Evolutionary conservation across 2,797 vertebrate species (phyloP).

Genomic region (Coluber constrictor): DNA sequence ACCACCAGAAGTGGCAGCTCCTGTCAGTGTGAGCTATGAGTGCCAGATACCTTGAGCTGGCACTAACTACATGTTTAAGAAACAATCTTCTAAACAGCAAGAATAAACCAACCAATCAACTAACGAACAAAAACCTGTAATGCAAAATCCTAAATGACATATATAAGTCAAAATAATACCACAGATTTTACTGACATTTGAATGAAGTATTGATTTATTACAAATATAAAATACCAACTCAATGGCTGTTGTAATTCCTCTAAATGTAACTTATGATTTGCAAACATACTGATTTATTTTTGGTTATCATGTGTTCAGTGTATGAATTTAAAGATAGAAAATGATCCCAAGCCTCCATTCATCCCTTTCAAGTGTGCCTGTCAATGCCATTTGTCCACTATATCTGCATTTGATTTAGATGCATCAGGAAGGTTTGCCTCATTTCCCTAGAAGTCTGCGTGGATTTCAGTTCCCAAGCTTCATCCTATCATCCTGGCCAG

Average conservation of each 20-base stretch:
- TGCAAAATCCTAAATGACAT: conserved; percentile 21
- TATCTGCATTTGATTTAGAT: not conserved
- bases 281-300: not conserved
- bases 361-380: not conserved
- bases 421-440: too few relatives aligned
- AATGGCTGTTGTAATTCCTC: not conserved
- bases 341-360: not conserved
- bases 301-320: not conserved
- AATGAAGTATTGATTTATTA: not conserved
- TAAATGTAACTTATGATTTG: not conserved
- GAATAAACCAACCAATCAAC: not conserved
- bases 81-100: conserved; percentile 13
- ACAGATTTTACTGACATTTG: conserved; percentile 19
- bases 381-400: not conserved
- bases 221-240: not conserved
- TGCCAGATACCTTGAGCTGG: not conserved
- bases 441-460: not conserved
- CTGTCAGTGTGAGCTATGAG: not conserved
- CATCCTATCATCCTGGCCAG: not conserved
- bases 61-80: not conserved
- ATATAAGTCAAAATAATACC: not conserved
- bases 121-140: not conserved
- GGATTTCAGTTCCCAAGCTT: not conserved
- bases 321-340: not conserved
- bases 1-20: too few relatives aligned